phyloP scores from a whole-genome alignment of 2,113 vertebrate species.

The Malurus cyaneus region DNA sequence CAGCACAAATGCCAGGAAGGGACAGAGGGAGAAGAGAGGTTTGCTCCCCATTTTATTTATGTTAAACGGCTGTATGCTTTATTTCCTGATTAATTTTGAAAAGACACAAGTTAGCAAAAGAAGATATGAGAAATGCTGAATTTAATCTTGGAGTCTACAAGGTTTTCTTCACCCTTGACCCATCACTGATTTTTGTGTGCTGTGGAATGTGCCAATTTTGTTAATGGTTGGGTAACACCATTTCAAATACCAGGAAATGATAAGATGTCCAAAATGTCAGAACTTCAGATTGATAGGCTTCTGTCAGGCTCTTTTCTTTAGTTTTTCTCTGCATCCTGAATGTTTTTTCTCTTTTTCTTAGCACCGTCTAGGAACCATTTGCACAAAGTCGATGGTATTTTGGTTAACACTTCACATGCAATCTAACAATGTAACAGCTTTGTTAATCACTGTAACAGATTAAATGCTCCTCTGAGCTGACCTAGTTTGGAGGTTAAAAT shows the following conservation, averaged over 20 bases:
- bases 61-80: background rate
- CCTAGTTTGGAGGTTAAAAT: constrained; percentile 57
- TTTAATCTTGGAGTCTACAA: background rate
- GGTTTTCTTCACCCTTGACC: background rate
- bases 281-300: background rate
- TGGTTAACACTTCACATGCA: constrained; percentile 27
- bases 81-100: background rate
- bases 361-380: background rate
- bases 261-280: background rate
- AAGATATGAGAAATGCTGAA: background rate
- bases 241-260: constrained; percentile 10
- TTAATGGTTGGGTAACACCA: background rate
- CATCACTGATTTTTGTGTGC: background rate
- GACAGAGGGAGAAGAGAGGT: background rate
- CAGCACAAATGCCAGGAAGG: background rate
- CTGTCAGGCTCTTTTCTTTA: background rate
- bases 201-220: constrained; percentile 19
- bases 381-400: constrained; percentile 23
- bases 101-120: background rate
- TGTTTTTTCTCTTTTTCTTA: constrained; percentile 58
- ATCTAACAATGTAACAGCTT: constrained; percentile 26
- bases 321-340: background rate
- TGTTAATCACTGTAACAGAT: constrained; percentile 57
- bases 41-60: background rate
- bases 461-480: constrained; percentile 38